Evolutionary conservation across 2,888 invertebrate species (phyloP), one percentile per base, ranked within the genome.

Genomic region (Drosophila borealis): DNA sequence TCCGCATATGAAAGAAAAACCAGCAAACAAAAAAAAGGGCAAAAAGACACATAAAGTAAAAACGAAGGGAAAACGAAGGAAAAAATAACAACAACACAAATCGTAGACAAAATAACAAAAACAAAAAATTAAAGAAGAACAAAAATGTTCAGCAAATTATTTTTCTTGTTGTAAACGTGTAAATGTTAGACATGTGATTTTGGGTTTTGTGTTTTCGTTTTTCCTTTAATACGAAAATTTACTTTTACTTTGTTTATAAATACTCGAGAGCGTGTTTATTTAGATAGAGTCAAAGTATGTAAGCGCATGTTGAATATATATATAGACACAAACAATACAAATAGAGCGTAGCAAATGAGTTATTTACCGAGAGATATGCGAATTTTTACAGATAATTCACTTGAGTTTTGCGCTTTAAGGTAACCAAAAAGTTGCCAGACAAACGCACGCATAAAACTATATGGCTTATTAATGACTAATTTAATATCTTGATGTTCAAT

Each of bases 1-100:
- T 91, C 89, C 89, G 72, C 91, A 91, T 91, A 91, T 92, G 91
- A 92, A 92, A 91, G 88, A 85, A 90, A 90, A 90, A 90, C 87
- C 90, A 90, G 89, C 82, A 91, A 88, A 90, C 80, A 78, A 90
- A 90, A 85, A 90, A 85, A 80, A 73, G 70, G 54, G 56, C 73
- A 74, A 78, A 66, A 67, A 70, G 63, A 57, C 50, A 70, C 74
- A 68, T 78, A 71, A 70, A 76, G 61, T 69, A 80, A 62, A 65
- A 42, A 41, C 19, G 67, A 70, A 62, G 45, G 50, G 50, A 55
- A 67, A 64, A 33, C 55, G 29, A 67, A 74, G 61, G 48, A 61
- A 48, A 65, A 29, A 72, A n/a, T 13, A 54, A 54, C 55, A 44
- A 69, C 33, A 66, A 68, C 41, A 88, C 75, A 89, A 80, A 88